These are phyloP conservation scores for Avahi laniger DNA, from an alignment of 2,797 vertebrate species.

Conservation along the genomic window DNA sequence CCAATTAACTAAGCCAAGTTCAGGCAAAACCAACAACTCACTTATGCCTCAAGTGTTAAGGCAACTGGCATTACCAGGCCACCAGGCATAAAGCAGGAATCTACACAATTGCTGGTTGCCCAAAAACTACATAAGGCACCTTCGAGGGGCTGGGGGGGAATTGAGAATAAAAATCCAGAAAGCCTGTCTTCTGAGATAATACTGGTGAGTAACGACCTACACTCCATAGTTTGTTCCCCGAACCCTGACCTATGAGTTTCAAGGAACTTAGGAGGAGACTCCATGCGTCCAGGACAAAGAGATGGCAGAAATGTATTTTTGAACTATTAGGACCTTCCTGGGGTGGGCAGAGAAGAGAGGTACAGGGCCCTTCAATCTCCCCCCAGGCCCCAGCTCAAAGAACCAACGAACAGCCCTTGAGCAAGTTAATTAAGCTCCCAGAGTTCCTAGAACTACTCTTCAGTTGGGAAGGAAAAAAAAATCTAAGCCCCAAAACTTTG, in stretches of 20 bases:
- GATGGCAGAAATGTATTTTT: background rate
- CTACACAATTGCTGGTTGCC: background rate
- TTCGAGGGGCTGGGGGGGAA: background rate
- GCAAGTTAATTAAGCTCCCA: conserved; percentile 25
- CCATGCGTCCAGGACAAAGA: background rate
- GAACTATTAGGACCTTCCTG: background rate
- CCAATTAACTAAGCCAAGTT: background rate
- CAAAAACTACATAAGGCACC: background rate
- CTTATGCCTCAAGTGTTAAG: background rate
- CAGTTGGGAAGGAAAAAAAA: background rate
- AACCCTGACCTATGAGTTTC: background rate
- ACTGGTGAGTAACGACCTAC: background rate
- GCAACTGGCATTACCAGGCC: background rate
- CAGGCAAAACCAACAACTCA: conserved; percentile 16
- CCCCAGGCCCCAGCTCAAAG: background rate
- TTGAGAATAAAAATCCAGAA: background rate
- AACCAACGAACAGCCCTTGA: background rate
- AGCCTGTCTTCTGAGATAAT: background rate
- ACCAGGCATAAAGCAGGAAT: background rate
- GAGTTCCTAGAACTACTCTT: background rate
- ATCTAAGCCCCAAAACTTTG: conserved; percentile 21
- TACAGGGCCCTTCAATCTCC: background rate
- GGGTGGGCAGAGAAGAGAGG: background rate
- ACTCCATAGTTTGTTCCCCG: background rate
- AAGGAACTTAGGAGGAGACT: background rate